Evolutionary conservation across 2,797 vertebrate species (phyloP), one percentile per base, ranked within the genome.

Genomic region (Ctenopoma multispine): DNA sequence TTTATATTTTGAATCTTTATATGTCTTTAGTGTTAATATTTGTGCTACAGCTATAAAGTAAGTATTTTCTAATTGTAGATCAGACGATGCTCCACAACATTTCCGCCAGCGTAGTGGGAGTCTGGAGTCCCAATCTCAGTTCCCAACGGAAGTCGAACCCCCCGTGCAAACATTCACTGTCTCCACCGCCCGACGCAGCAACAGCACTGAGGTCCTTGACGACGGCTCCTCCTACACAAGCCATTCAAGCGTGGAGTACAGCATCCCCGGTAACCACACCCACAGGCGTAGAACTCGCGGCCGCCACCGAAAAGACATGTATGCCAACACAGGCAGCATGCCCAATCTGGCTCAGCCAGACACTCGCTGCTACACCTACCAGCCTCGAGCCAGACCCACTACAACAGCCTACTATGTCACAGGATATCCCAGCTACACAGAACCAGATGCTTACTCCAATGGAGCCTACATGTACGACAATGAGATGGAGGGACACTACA

Each of bases 141-240:
- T 96, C 6, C 56, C 93, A 3, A 80, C 93, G 0, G 97, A 97
- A 55, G 4, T 79, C 0, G 93, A 96, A 3, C 85, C 77, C 0
- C 90, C 94, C 0, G 86, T 91, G 60, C 87, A 95, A 2, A 21
- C 93, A 1, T 94, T 95, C 72, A 79, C 90, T 24, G 84, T 96
- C 47, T 90, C 90, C 0, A 90, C 94, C 1, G 66, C 84, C 40
- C 95, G 95, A 51, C 95, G 97, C 53, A 99, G 97, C 91, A 99
- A 95, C 93, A 99, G 97, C 92, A 99, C 97, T 0, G 98, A 99
- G 87, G 87, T 98, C 79, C 94, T 99, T 0, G 97, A 99, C 0
- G 98, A 99, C 0, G 96, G 96, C 0, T 99, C 97, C 0, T 99
- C 98, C 57, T 97, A 97, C 89, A 99, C 97, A 3, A 99, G 98